Percentiles rank a stretch among this genome's conserved stretches.
phyloP scores from a whole-genome alignment of 2,797 vertebrate species.

The Moxostoma hubbsi region DNA sequence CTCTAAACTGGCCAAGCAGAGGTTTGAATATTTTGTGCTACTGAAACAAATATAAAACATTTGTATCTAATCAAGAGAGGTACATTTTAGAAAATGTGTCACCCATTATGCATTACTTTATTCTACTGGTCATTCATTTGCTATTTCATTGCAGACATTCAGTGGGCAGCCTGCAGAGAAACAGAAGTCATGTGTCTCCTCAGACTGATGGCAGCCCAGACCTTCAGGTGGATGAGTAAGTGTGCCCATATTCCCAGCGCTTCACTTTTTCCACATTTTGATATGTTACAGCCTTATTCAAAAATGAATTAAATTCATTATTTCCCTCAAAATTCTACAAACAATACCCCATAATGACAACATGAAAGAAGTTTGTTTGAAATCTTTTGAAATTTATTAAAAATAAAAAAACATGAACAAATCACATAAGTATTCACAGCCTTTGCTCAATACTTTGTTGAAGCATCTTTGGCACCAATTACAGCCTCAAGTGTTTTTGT shows the following conservation, averaged over 20 bases:
- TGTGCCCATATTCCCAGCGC: slow-evolving; percentile 30
- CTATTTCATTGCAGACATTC: slow-evolving; percentile 80
- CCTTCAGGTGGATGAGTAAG: slow-evolving; percentile 87
- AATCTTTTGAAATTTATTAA: too few relatives aligned
- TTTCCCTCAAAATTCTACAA: too few relatives aligned
- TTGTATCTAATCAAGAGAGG: slow-evolving; percentile 57
- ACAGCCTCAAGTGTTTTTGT: too few relatives aligned
- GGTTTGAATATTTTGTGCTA: slow-evolving; percentile 79
- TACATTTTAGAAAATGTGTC: slow-evolving; percentile 53
- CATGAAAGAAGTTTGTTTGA: too few relatives aligned
- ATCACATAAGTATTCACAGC: too few relatives aligned
- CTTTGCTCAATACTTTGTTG: too few relatives aligned
- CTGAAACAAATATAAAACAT: slow-evolving; percentile 63
- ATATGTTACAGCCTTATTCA: too few relatives aligned
- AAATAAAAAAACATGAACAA: too few relatives aligned
- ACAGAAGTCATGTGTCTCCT: slow-evolving; percentile 82
- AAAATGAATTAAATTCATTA: too few relatives aligned
- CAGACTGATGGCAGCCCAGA: slow-evolving; percentile 72
- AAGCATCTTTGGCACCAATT: too few relatives aligned
- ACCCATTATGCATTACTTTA: neutral
- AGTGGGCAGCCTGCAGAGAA: slow-evolving; percentile 82
- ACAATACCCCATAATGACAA: too few relatives aligned
- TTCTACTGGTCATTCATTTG: neutral
- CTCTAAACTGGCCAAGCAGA: slow-evolving; percentile 87
- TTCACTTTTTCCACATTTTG: too few relatives aligned